These are phyloP conservation scores for Oreochromis grahami DNA, from an alignment of 2,797 vertebrate species.

Conservation along the genomic window DNA sequence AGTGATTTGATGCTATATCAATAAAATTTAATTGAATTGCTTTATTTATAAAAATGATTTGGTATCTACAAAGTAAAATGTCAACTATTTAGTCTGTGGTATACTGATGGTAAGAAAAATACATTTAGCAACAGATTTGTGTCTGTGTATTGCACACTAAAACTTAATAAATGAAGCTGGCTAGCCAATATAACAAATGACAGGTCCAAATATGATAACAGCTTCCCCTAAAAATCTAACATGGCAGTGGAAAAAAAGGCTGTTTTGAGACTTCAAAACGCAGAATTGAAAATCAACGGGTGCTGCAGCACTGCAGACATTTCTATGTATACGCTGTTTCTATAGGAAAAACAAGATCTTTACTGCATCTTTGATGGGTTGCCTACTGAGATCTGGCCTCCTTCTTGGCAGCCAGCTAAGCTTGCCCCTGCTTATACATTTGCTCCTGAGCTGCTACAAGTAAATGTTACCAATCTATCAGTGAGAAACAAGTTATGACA, in stretches of 20 bases:
- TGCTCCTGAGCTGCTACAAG: constrained; percentile 14
- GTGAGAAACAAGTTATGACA: background rate
- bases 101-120: background rate
- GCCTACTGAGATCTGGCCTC: constrained; percentile 44
- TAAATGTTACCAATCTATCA: constrained; percentile 29
- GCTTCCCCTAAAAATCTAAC: background rate
- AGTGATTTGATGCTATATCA: background rate
- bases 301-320: background rate
- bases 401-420: constrained; percentile 41
- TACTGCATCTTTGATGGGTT: background rate
- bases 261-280: background rate
- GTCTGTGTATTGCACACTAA: background rate
- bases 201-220: background rate
- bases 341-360: background rate
- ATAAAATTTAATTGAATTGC: background rate
- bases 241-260: background rate
- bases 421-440: constrained; percentile 23
- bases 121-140: background rate
- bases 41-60: background rate
- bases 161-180: background rate
- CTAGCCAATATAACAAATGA: background rate
- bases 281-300: background rate
- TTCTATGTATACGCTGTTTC: background rate
- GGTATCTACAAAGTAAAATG: background rate
- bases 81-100: background rate